These are phyloP conservation scores for Drosophila kikkawai DNA, from an alignment of 1,140 invertebrate genomes.

Conservation along the genomic window DNA sequence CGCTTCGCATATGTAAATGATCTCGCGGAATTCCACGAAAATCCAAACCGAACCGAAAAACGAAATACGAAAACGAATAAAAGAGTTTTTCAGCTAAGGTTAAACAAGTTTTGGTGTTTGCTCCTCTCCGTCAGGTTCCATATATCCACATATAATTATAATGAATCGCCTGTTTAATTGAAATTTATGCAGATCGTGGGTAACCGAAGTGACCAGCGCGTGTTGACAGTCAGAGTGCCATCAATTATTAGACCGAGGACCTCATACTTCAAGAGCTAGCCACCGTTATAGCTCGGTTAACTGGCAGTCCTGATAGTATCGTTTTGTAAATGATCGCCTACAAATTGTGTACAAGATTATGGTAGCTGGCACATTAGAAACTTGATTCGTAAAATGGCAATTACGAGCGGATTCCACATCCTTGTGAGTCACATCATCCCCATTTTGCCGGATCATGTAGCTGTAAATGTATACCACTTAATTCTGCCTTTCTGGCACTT, in stretches of 20 bases:
- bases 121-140: constrained; percentile 15
- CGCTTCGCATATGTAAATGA: constrained; percentile 76
- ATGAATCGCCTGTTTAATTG: constrained; percentile 67
- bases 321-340: constrained; percentile 60
- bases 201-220: constrained; percentile 46
- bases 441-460: constrained; percentile 19
- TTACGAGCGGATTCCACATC: constrained; percentile 19
- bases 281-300: constrained; percentile 30
- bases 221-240: constrained; percentile 62
- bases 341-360: constrained; percentile 61
- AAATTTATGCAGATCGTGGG: constrained; percentile 73
- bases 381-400: constrained; percentile 50
- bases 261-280: constrained; percentile 25
- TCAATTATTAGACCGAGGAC: constrained; percentile 58
- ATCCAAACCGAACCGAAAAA: constrained; percentile 32
- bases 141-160: constrained; percentile 50
- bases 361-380: constrained; percentile 33
- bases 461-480: constrained; percentile 70
- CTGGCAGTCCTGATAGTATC: constrained; percentile 46
- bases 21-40: constrained; percentile 78
- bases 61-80: constrained; percentile 31
- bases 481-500: constrained; percentile 46
- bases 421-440: constrained; percentile 28
- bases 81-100: constrained; percentile 57
- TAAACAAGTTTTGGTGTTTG: constrained; percentile 67